phyloP scores from a whole-genome alignment of 1,140 invertebrate species.

The Pogonognathellus flavescens region DNA sequence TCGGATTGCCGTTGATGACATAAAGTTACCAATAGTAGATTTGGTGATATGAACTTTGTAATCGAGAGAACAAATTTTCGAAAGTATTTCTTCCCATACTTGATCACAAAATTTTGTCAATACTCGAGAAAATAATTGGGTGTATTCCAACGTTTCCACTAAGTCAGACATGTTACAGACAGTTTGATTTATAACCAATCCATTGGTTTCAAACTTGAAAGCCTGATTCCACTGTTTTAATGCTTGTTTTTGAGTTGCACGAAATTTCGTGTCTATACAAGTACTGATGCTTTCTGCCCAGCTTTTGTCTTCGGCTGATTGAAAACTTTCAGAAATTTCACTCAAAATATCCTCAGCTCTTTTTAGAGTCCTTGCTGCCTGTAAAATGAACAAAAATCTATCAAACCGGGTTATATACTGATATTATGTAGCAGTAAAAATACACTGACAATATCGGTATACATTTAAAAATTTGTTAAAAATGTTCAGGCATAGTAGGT shows the following conservation, averaged over 20 bases:
- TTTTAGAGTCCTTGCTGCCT: conserved; percentile 55
- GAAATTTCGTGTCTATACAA: conserved; percentile 25
- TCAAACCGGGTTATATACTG: no score
- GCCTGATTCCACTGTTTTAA: conserved; percentile 57
- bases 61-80: conserved; percentile 57
- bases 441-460: no score
- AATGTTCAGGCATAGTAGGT: no score
- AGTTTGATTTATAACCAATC: conserved; percentile 52
- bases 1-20: neutral
- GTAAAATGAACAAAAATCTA: neutral
- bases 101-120: conserved; percentile 57
- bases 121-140: conserved; percentile 15
- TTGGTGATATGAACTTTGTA: conserved; percentile 44
- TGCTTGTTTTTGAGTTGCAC: conserved; percentile 43
- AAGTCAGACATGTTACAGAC: conserved; percentile 28
- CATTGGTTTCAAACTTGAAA: conserved; percentile 62
- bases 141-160: conserved; percentile 58
- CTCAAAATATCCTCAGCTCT: conserved; percentile 27
- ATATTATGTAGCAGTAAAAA: no score
- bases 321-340: conserved; percentile 25
- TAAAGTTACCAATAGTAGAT: neutral
- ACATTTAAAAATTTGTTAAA: no score
- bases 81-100: conserved; percentile 63
- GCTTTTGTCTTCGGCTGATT: conserved; percentile 32
- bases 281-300: conserved; percentile 57